Evolutionary conservation across 2,888 invertebrate genomes (phyloP), one percentile per base, ranked within the genome.

Genomic region (Drosophila macrospina): DNA sequence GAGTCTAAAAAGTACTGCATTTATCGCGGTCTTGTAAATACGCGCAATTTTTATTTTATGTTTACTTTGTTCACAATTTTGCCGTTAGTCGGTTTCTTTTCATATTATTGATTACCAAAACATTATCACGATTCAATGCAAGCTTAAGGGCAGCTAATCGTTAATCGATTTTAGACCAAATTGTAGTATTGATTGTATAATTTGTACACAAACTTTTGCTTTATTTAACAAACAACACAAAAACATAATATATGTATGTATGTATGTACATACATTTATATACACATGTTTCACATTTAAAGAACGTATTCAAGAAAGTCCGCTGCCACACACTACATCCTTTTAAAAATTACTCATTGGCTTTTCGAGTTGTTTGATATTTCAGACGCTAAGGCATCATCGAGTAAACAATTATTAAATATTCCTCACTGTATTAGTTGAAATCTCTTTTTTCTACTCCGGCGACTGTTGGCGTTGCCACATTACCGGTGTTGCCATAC

Each of bases 391-490:
- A 13, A 7, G 28, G n/a, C n/a, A 37, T 8, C 4, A 28, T 5
- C 1, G 15, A 2, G 20, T 61, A 52, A 61, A 61, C 37, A 69
- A 41, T 32, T 44, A 34, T 36, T 8, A 47, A 36, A 6, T 32
- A 41, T 41, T 51, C 63, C 20, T 20, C n/a, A 24, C 28, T 30
- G 41, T 39, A 45, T 45, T 28, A 39, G 37, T 36, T 26, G 32
- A 55, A 55, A 50, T 42, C n/a, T 6, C 45, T 63, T 73, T 68
- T 74, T 67, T 69, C 66, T 51, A 68, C 62, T 83, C 62, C 74
- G 78, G 84, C 75, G 75, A 80, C 36, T 71, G 45, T 54, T 42
- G n/a, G 60, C 36, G 71, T 67, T 74, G 71, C 74, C 74, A 66
- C n/a, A 32, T 7, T 3, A n/a, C 5, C 10, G 13, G 16, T 20